Percentiles rank a stretch among this genome's conserved stretches.
phyloP scores from a whole-genome alignment of 2,888 invertebrate species.

The Eucriotettix oculatus region DNA sequence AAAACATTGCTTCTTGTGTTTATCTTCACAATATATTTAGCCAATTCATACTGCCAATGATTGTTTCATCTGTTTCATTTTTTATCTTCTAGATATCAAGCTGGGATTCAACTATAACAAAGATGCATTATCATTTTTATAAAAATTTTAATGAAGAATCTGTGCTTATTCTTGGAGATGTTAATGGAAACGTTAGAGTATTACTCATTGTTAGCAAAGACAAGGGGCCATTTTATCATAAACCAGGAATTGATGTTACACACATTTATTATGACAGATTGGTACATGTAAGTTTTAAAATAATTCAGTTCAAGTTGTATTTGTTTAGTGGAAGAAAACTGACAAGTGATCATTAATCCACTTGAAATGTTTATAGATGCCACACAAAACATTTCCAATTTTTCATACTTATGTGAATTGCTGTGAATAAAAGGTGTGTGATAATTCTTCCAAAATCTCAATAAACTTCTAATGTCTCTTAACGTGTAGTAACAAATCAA shows the following conservation, averaged over 20 bases:
- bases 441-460: no score
- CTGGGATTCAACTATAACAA: slow-evolving; percentile 37
- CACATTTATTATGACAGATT: slow-evolving; percentile 17
- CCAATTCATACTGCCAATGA: no score
- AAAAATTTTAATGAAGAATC: slow-evolving; percentile 37
- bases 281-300: slow-evolving; percentile 1
- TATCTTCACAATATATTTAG: no score
- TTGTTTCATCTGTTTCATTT: no score
- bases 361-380: no score
- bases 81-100: slow-evolving; percentile 34
- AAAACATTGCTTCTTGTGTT: no score
- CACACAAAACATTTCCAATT: no score
- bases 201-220: slow-evolving; percentile 42
- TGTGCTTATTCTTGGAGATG: slow-evolving; percentile 55
- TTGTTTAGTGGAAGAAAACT: not conserved
- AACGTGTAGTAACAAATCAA: no score
- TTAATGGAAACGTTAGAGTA: slow-evolving; percentile 49
- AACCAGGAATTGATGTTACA: slow-evolving; percentile 40
- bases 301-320: not conserved
- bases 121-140: slow-evolving; percentile 44
- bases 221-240: slow-evolving; percentile 54
- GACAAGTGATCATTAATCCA: no score
- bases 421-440: no score
- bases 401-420: no score
- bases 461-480: no score